Evolutionary conservation across 2,888 invertebrate species (phyloP), one percentile per base, ranked within the genome.

Genomic region (Drosophila mimetica): DNA sequence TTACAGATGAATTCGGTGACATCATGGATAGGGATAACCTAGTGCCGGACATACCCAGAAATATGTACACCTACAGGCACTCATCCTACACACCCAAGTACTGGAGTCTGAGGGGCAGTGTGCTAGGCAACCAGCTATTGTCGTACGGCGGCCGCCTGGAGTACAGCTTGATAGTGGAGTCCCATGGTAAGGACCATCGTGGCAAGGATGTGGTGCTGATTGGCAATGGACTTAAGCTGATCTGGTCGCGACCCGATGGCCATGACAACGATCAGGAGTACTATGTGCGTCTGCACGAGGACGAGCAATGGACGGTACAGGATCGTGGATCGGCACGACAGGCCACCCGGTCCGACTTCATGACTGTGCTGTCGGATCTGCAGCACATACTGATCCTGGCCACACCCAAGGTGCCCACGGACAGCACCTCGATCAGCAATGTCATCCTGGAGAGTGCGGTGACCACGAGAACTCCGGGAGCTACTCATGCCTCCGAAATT

Each of bases 81-180:
- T 79, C 90, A 48, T 90, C 90, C 1, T 91, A 90, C 36, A 92
- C 92, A 7, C 92, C 92, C 58, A 92, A 95, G 42, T 97, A 94
- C 91, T 97, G 96, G 96, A 95, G 96, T 1, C 91, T 97, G 22
- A 96, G 96, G 6, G 90, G 93, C 36, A 92, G 92, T 37, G 94
- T 95, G 80, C 93, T 94, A 89, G 96, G 96, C 41, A 95, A 96
- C 87, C 93, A 96, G 92, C 93, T 98, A 7, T 93, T 95, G 60
- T 97, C 98, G 0, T 98, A 98, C 89, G 98, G 98, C 0, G 98
- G 98, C 0, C 93, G 93, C 53, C 91, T 98, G 5, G 94, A 94
- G 14, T 94, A 97, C 69, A 95, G 95, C 0, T 95, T 97, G 82
- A 93, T 93, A 63, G 96, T 95, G 79, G 93, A 93, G 5, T 94